A percentile compares a stretch with the other conserved stretches of the same genome.
Evolutionary conservation across 1,140 invertebrate genomes (phyloP).

Genomic region (Drosophila pectinifera): DNA sequence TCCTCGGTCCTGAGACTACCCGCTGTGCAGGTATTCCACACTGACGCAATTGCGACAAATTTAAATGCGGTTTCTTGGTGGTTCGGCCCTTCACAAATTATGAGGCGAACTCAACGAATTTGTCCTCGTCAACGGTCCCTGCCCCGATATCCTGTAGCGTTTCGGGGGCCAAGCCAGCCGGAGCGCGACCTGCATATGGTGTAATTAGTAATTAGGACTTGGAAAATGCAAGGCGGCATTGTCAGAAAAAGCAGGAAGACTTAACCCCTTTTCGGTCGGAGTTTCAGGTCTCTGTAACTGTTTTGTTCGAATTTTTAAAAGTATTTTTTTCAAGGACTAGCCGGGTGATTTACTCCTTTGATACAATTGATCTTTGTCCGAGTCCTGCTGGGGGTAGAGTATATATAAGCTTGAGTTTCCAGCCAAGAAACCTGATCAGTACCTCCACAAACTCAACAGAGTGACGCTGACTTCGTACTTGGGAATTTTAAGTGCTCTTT

Average conservation of each 20-base stretch:
- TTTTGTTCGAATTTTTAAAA: not conserved
- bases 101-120: constrained; percentile 46
- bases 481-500: too few relatives aligned
- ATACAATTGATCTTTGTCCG: too few relatives aligned
- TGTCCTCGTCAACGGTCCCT: constrained; percentile 51
- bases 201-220: constrained; percentile 31
- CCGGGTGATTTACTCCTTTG: too few relatives aligned
- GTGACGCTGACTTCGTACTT: too few relatives aligned
- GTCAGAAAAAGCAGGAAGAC: not conserved
- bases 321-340: too few relatives aligned
- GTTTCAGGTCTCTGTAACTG: not conserved
- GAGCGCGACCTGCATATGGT: not conserved
- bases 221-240: constrained; percentile 1
- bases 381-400: too few relatives aligned
- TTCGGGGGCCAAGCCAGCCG: constrained; percentile 11
- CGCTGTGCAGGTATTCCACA: constrained; percentile 64
- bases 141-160: constrained; percentile 33
- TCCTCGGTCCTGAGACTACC: constrained; percentile 16
- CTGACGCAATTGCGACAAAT: constrained; percentile 82
- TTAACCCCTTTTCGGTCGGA: not conserved
- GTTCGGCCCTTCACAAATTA: constrained; percentile 32
- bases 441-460: too few relatives aligned
- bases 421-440: too few relatives aligned
- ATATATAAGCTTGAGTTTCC: too few relatives aligned
- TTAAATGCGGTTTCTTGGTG: constrained; percentile 76